Evolutionary conservation across 2,888 invertebrate genomes (phyloP).

Genomic region (Pachydiplax longipennis): DNA sequence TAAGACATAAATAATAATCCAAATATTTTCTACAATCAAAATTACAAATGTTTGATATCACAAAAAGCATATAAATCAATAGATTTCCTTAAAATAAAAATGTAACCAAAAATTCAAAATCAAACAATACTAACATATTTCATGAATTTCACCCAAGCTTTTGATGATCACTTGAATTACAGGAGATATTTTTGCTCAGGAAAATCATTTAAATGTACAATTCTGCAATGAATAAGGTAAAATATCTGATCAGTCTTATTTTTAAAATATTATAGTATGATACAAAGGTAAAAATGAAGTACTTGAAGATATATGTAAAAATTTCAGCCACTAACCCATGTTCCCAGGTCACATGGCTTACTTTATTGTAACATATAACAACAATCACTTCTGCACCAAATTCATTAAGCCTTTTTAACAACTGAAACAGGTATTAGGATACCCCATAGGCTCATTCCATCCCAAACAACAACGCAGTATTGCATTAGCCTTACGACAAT

Average conservation of each 20-base stretch:
- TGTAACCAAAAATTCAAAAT: no score
- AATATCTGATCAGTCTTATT: neutral
- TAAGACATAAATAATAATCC: no score
- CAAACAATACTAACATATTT: no score
- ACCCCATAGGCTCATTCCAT: slow-evolving; percentile 18
- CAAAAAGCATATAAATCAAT: no score
- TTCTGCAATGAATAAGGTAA: neutral
- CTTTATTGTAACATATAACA: slow-evolving; percentile 43
- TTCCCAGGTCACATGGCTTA: neutral
- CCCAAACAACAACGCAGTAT: slow-evolving; percentile 28
- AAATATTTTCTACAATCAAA: no score
- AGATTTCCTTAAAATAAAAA: no score
- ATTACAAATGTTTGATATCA: no score
- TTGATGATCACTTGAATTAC: no score
- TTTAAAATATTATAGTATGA: neutral
- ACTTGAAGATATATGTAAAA: neutral
- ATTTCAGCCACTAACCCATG: slow-evolving; percentile 26
- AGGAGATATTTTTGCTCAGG: no score
- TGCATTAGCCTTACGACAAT: slow-evolving; percentile 36
- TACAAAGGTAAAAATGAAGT: neutral
- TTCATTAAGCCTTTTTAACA: slow-evolving; percentile 28
- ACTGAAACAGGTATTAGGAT: slow-evolving; percentile 9
- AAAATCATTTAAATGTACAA: no score
- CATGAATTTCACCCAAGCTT: no score
- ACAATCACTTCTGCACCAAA: slow-evolving; percentile 38